Percentiles rank a stretch among this genome's conserved stretches.
phyloP scores from a whole-genome alignment of 92 coral and sea anemone species.

The Ricordea florida region DNA sequence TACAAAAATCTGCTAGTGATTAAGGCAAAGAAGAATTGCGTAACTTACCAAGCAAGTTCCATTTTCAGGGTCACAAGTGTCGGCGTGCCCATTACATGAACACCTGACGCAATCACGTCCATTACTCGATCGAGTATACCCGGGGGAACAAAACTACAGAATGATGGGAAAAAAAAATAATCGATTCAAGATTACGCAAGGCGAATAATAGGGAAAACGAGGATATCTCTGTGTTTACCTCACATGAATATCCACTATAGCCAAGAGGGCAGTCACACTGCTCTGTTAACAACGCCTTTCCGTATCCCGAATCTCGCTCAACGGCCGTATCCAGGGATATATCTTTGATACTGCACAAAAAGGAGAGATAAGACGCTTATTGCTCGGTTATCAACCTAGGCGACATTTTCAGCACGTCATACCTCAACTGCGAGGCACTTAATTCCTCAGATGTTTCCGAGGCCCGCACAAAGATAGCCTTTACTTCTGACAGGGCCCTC shows the following conservation, averaged over 20 bases:
- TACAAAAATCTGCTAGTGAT: too few relatives aligned
- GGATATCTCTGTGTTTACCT: too few relatives aligned
- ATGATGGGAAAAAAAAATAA: too few relatives aligned
- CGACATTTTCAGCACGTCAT: background rate
- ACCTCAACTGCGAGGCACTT: background rate
- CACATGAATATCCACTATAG: slow-evolving; percentile 85
- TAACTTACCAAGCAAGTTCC: slow-evolving; percentile 84
- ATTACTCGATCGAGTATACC: slow-evolving; percentile 59
- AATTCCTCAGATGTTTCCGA: slow-evolving; percentile 9
- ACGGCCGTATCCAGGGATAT: slow-evolving; percentile 77
- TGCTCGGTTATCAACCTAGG: background rate
- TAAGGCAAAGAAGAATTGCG: too few relatives aligned
- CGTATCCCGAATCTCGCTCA: slow-evolving; percentile 49
- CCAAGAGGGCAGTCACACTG: slow-evolving; percentile 84
- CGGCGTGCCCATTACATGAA: slow-evolving; percentile 78
- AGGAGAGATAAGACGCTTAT: background rate
- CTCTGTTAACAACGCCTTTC: slow-evolving; percentile 68
- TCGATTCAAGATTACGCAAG: too few relatives aligned
- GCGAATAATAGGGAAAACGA: too few relatives aligned
- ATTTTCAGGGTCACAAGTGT: slow-evolving; percentile 66
- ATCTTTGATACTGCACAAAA: slow-evolving; percentile 64
- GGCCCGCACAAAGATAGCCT: slow-evolving; percentile 72
- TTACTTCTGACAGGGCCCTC: slow-evolving; percentile 74
- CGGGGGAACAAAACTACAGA: slow-evolving; percentile 76
- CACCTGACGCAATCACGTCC: slow-evolving; percentile 66